Conservation (phyloP, 2,888 invertebrate genomes). For the Dasypolia templi region DNA sequence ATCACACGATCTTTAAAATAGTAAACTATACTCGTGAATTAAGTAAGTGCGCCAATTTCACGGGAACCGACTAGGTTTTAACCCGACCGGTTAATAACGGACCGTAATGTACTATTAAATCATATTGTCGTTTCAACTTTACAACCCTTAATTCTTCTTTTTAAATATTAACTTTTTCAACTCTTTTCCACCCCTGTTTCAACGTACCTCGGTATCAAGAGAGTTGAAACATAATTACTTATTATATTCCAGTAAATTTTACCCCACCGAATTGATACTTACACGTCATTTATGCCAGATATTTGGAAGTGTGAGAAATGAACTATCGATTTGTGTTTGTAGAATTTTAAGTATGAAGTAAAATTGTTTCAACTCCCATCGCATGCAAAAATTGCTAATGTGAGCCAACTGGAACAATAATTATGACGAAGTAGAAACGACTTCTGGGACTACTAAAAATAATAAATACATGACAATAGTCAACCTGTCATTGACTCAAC, state of each 20-base stretch:
- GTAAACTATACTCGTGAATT: too few relatives aligned
- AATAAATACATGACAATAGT: too few relatives aligned
- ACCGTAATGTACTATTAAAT: too few relatives aligned
- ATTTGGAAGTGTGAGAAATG: conserved; percentile 5
- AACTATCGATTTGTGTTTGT: background rate
- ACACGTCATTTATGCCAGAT: background rate
- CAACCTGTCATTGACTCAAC: too few relatives aligned
- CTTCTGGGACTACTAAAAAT: too few relatives aligned
- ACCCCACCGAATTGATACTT: background rate
- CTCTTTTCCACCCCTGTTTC: conserved; percentile 10
- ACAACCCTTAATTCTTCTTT: background rate
- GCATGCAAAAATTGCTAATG: too few relatives aligned
- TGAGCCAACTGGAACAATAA: too few relatives aligned
- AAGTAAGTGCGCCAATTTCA: too few relatives aligned
- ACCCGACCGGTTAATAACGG: too few relatives aligned
- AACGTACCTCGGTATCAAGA: conserved; percentile 2
- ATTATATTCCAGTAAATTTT: background rate
- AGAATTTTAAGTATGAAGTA: background rate
- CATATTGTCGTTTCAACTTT: background rate
- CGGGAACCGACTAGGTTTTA: too few relatives aligned
- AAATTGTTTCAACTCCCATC: background rate
- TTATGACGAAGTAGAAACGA: too few relatives aligned
- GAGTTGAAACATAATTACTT: background rate
- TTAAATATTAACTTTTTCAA: background rate
- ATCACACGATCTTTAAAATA: too few relatives aligned